Evolutionary conservation across 2,888 invertebrate species (phyloP).

Genomic region (Xestia c-nigrum): DNA sequence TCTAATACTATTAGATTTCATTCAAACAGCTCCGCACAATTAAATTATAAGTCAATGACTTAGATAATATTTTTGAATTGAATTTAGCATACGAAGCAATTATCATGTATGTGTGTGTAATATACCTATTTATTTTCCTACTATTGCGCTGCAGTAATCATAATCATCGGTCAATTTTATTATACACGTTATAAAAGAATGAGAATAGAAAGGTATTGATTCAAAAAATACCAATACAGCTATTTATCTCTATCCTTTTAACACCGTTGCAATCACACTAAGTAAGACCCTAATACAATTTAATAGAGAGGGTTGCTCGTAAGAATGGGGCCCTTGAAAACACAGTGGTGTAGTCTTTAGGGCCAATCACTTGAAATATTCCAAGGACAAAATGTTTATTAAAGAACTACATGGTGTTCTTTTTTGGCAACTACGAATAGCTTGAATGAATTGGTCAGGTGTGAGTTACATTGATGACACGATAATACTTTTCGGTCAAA

Average conservation of each 20-base stretch:
- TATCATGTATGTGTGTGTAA: background rate
- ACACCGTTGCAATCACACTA: slow-evolving; percentile 25
- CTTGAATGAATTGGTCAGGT: slow-evolving; percentile 4
- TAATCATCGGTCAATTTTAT: slow-evolving; percentile 10
- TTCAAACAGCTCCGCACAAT: background rate
- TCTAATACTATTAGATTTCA: slow-evolving; percentile 13
- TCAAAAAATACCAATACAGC: slow-evolving; percentile 1
- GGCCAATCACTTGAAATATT: slow-evolving; percentile 33
- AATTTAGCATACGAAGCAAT: background rate
- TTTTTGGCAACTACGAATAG: background rate
- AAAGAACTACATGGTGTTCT: background rate
- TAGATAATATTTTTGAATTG: background rate
- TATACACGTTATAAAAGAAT: background rate
- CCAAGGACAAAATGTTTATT: slow-evolving; percentile 12
- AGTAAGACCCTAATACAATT: slow-evolving; percentile 36
- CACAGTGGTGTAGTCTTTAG: background rate
- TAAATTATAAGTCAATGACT: background rate
- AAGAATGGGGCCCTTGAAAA: slow-evolving; percentile 27
- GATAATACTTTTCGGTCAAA: slow-evolving; percentile 24
- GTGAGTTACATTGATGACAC: slow-evolving; percentile 7
- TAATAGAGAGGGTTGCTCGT: slow-evolving; percentile 38
- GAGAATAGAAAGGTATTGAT: slow-evolving; percentile 14
- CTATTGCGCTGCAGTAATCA: background rate
- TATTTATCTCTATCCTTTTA: background rate
- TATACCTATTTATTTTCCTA: background rate